phyloP scores from a whole-genome alignment of 1,140 invertebrate genomes.

The Heliconius melpomene region DNA sequence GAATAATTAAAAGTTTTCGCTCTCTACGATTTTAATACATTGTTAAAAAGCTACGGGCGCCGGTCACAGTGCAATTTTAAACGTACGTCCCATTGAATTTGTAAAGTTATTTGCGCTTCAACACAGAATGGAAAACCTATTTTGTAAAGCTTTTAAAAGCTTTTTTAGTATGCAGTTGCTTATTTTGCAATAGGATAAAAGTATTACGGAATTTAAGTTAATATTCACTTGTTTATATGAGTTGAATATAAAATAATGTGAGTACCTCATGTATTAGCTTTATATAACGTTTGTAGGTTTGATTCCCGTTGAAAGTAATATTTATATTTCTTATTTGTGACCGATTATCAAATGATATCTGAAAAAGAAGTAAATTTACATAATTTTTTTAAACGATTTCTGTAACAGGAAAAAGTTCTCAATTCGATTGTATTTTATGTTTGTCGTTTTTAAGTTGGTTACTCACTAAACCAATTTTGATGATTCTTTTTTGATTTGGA shows the following conservation, averaged over 20 bases:
- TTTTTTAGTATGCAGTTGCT: conserved; percentile 1
- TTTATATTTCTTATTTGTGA: no score
- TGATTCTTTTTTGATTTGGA: no score
- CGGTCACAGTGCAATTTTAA: conserved; percentile 19
- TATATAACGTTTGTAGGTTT: no score
- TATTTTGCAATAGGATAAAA: conserved; percentile 3
- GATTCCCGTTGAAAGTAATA: no score
- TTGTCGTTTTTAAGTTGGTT: no score
- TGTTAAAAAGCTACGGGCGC: conserved; percentile 21
- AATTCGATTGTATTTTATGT: no score
- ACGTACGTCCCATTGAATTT: conserved; percentile 21
- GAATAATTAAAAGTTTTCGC: conserved; percentile 27
- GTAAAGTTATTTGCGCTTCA: conserved; percentile 17
- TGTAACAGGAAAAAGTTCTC: no score
- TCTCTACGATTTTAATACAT: conserved; percentile 22
- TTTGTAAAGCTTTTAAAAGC: conserved; percentile 9
- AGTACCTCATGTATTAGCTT: no score
- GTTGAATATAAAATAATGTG: neutral
- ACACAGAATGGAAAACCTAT: neutral
- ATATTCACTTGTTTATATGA: neutral
- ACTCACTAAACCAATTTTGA: no score
- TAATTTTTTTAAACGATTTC: no score
- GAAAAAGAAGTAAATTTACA: no score
- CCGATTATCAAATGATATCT: no score
- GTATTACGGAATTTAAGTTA: neutral